Conservation (phyloP, 92 coral and sea anemone species). For the Anthopleura xanthogrammica region DNA sequence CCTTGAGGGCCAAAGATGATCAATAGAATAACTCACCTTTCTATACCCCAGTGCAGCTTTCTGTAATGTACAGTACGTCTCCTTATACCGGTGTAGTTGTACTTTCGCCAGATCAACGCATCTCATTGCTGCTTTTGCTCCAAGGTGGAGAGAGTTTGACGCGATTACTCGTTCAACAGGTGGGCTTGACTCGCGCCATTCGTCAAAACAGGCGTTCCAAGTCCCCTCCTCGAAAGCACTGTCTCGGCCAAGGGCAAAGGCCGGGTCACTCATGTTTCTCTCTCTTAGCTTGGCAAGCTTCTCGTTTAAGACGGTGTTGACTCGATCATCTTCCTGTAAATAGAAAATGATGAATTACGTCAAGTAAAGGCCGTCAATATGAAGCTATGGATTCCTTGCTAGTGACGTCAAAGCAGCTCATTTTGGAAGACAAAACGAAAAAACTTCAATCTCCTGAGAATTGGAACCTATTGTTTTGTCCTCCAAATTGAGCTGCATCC, state of each 20-base stretch:
- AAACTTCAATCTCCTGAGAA: background rate
- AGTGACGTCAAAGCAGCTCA: too few species aligned
- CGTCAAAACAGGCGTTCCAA: constrained; percentile 85
- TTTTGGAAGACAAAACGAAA: background rate
- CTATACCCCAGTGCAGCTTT: constrained; percentile 80
- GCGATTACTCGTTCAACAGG: constrained; percentile 78
- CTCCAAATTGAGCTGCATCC: too few species aligned
- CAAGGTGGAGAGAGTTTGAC: constrained; percentile 80
- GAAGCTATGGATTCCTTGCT: too few species aligned
- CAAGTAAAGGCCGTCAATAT: background rate
- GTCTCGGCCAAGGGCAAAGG: constrained; percentile 93
- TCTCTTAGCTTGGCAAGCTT: constrained; percentile 73
- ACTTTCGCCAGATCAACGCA: constrained; percentile 77
- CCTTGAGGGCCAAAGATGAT: too few species aligned
- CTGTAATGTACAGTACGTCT: constrained; percentile 77
- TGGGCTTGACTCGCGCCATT: constrained; percentile 65
- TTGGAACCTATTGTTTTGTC: too few species aligned
- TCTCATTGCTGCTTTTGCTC: constrained; percentile 89
- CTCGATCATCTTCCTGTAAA: constrained; percentile 82
- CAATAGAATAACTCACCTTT: constrained; percentile 52
- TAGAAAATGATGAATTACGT: background rate
- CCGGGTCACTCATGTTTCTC: constrained; percentile 69
- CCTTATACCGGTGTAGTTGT: constrained; percentile 74
- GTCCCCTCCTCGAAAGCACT: constrained; percentile 75
- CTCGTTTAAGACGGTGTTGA: constrained; percentile 66